A percentile compares a stretch with the other conserved stretches of the same genome.
phyloP scores from a whole-genome alignment of 2,888 invertebrate genomes.

The Nemotelus pantherinus region DNA sequence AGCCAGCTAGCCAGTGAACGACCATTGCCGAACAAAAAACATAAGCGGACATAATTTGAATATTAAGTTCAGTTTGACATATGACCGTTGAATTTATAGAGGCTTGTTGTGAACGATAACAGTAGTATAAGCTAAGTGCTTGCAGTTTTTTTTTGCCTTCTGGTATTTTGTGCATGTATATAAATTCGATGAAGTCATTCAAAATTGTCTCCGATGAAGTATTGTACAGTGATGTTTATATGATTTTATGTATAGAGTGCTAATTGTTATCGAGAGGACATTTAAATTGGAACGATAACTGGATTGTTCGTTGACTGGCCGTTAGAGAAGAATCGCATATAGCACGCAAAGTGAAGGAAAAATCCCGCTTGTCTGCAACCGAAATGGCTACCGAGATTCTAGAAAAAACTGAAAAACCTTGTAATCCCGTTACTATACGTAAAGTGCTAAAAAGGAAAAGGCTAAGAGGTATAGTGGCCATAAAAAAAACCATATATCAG shows the following conservation, averaged over 20 bases:
- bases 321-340: no score
- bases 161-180: background rate
- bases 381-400: no score
- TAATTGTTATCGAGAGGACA: background rate
- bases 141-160: conserved; percentile 4
- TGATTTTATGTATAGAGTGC: background rate
- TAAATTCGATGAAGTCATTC: no score
- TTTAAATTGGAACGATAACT: conserved; percentile 32
- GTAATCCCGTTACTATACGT: no score
- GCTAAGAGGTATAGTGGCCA: no score
- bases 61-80: conserved; percentile 52
- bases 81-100: conserved; percentile 45
- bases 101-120: conserved; percentile 16
- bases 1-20: no score
- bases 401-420: no score
- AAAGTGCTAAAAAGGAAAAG: no score
- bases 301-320: background rate
- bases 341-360: no score
- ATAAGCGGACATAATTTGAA: conserved; percentile 53
- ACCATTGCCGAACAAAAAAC: conserved; percentile 42
- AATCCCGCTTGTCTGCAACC: no score
- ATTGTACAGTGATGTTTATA: background rate
- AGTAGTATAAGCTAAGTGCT: conserved; percentile 5
- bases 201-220: no score
- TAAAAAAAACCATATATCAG: no score